These are phyloP conservation scores for Gibbula magus DNA, from an alignment of 2,888 invertebrate species.

Conservation along the genomic window DNA sequence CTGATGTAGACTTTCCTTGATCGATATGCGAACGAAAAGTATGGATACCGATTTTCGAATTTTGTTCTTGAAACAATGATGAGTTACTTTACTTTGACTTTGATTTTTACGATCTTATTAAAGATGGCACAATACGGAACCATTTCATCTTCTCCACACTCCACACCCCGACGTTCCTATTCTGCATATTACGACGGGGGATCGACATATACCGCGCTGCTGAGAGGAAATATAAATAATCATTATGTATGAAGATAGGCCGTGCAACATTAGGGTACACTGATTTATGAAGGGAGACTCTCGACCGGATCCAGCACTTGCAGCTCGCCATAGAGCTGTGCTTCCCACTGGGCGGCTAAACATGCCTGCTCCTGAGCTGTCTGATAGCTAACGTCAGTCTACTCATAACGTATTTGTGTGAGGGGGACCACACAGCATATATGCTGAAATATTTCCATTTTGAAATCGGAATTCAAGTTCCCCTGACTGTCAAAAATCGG, in stretches of 20 bases:
- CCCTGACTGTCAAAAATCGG: not conserved
- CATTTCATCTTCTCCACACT: too few species aligned
- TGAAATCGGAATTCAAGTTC: not conserved
- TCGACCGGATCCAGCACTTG: not conserved
- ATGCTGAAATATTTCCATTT: not conserved
- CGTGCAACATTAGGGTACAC: not conserved
- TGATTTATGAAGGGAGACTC: slow-evolving; percentile 5
- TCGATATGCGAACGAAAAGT: too few species aligned
- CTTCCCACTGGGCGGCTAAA: not conserved
- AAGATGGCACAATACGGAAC: too few species aligned
- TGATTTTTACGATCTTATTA: too few species aligned
- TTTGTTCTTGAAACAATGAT: too few species aligned
- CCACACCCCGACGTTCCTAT: too few species aligned
- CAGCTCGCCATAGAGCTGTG: not conserved
- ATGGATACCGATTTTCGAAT: too few species aligned
- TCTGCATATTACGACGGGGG: too few species aligned
- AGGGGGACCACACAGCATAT: not conserved
- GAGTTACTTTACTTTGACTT: too few species aligned
- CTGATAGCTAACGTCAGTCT: not conserved
- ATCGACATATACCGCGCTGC: not conserved
- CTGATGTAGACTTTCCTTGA: too few species aligned
- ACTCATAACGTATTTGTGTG: not conserved
- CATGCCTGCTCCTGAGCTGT: not conserved
- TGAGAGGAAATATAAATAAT: slow-evolving; percentile 21
- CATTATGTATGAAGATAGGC: slow-evolving; percentile 13